phyloP scores from a whole-genome alignment of 1,140 invertebrate species.

The Drosophila bocki region DNA sequence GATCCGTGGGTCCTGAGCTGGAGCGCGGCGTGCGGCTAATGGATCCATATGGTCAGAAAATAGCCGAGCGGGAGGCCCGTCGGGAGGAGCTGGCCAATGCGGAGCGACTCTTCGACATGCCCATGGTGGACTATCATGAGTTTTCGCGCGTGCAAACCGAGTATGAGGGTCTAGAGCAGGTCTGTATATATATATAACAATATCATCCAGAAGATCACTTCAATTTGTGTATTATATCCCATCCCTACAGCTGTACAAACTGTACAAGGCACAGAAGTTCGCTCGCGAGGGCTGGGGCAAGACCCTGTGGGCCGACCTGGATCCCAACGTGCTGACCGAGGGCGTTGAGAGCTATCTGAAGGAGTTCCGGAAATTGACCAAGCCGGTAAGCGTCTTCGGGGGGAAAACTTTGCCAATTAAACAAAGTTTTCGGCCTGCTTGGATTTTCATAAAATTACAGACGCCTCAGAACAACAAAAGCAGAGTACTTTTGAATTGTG shows the following conservation, averaged over 20 bases:
- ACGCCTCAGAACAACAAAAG: conserved; percentile 58
- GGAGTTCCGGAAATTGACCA: conserved; percentile 88
- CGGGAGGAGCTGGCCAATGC: conserved; percentile 90
- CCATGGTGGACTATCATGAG: conserved; percentile 92
- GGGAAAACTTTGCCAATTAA: conserved; percentile 74
- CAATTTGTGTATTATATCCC: not conserved
- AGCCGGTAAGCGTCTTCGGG: conserved; percentile 79
- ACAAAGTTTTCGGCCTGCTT: conserved; percentile 67
- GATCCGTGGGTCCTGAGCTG: conserved; percentile 90
- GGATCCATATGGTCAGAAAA: conserved; percentile 89
- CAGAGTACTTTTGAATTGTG: conserved; percentile 58
- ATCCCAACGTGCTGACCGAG: conserved; percentile 92
- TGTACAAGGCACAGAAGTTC: conserved; percentile 92
- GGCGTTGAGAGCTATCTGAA: conserved; percentile 94
- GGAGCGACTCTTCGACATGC: conserved; percentile 94
- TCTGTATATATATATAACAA: conserved; percentile 8
- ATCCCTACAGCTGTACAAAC: conserved; percentile 88
- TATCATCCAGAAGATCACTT: not conserved
- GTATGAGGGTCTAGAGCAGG: conserved; percentile 89
- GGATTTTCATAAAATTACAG: conserved; percentile 73
- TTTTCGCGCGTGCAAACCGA: conserved; percentile 90
- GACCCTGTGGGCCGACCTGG: conserved; percentile 94
- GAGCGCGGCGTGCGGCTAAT: conserved; percentile 90
- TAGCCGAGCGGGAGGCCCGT: conserved; percentile 89
- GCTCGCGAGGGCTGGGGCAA: conserved; percentile 92